Percentiles rank a stretch among this genome's conserved stretches.
phyloP scores from a whole-genome alignment of 2,797 vertebrate genomes.

The Sebastiscus albofasciatus region DNA sequence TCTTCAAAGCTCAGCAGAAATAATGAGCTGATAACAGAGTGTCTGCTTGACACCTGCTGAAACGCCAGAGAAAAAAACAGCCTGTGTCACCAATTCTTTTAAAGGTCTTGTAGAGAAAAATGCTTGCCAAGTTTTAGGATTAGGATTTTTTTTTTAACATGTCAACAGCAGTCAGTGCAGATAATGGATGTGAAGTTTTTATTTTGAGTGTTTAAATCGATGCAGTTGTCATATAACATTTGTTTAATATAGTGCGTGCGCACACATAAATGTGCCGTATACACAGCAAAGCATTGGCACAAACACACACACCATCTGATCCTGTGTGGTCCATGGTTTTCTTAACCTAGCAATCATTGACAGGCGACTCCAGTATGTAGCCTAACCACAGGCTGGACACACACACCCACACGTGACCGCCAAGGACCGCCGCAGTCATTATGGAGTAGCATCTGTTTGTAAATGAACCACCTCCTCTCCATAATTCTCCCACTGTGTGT shows the following conservation, averaged over 20 bases:
- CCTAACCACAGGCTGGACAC: background rate
- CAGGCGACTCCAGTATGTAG: constrained; percentile 15
- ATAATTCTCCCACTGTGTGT: constrained; percentile 28
- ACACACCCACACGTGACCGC: constrained; percentile 3
- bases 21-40: constrained; percentile 68
- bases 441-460: constrained; percentile 64
- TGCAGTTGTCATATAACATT: background rate
- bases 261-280: background rate
- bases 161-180: background rate
- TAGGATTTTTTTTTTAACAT: background rate
- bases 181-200: background rate
- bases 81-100: constrained; percentile 1
- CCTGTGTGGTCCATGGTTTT: constrained; percentile 49
- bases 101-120: constrained; percentile 4
- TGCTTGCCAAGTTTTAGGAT: background rate
- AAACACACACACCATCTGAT: constrained; percentile 27
- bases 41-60: constrained; percentile 49
- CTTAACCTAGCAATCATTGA: constrained; percentile 41
- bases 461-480: constrained; percentile 57
- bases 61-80: background rate
- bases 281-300: background rate
- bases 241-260: background rate
- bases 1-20: constrained; percentile 64
- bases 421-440: constrained; percentile 59
- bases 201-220: constrained; percentile 6